These are phyloP conservation scores for Megalurothrips usitatus DNA, from an alignment of 2,888 invertebrate species.

Conservation along the genomic window DNA sequence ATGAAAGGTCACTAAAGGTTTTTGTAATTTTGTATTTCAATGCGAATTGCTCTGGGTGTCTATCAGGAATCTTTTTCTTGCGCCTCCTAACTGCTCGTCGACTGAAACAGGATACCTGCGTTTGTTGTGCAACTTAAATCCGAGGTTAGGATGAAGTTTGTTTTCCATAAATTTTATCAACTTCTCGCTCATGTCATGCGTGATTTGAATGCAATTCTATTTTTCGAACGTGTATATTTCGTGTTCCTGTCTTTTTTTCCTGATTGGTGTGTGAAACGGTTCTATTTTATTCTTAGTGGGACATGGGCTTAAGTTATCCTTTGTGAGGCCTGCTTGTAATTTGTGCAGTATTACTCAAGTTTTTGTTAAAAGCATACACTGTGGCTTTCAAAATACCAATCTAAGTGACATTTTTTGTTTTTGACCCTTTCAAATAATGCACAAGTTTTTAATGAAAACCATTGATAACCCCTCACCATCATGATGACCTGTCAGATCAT, in stretches of 20 bases:
- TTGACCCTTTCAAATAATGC: not conserved
- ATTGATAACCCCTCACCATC: too few relatives aligned
- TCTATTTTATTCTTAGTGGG: not conserved
- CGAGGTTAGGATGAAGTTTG: not conserved
- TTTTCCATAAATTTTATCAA: not conserved
- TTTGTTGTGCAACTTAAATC: not conserved
- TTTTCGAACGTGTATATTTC: not conserved
- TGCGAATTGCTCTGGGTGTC: not conserved
- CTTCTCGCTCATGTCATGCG: not conserved
- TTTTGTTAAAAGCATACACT: not conserved
- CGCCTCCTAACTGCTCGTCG: not conserved
- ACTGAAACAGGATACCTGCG: not conserved
- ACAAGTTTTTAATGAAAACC: too few relatives aligned
- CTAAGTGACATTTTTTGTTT: slow-evolving; percentile 9
- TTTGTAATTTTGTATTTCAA: not conserved
- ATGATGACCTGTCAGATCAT: too few relatives aligned
- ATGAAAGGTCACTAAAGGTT: not conserved
- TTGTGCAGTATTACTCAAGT: too few relatives aligned
- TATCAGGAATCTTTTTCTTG: not conserved
- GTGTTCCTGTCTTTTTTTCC: not conserved
- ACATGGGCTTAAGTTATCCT: not conserved
- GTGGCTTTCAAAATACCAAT: not conserved
- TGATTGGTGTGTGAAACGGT: not conserved
- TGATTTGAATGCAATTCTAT: not conserved
- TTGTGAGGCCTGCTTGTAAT: not conserved